Percentiles rank a stretch among this genome's conserved stretches.
Conservation (phyloP, 2,113 vertebrate species). For the Crotophaga sulcirostris region DNA sequence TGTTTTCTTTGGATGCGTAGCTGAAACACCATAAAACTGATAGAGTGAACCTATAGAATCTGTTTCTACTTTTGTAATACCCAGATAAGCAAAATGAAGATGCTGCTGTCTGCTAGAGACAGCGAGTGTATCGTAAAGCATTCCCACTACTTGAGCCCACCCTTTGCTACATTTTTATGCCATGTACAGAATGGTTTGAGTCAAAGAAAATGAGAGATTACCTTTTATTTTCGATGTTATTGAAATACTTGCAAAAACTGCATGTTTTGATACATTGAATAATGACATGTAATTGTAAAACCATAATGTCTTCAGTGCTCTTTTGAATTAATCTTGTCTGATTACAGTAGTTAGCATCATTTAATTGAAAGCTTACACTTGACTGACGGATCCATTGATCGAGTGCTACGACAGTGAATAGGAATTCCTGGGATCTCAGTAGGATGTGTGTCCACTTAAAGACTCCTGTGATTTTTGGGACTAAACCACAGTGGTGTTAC, state of each 20-base stretch:
- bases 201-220: neutral
- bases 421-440: neutral
- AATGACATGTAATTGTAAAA: constrained; percentile 54
- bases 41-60: neutral
- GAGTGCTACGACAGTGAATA: neutral
- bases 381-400: neutral
- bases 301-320: constrained; percentile 41
- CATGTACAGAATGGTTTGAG: neutral
- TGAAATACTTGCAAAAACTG: constrained; percentile 33
- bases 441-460: neutral
- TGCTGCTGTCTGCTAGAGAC: neutral
- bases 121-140: neutral
- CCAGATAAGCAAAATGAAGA: neutral
- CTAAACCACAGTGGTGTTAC: neutral
- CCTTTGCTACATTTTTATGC: neutral
- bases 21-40: neutral
- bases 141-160: neutral
- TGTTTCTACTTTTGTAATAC: neutral
- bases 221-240: neutral
- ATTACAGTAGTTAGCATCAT: constrained; percentile 22
- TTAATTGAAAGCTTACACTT: neutral
- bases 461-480: neutral
- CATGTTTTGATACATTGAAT: constrained; percentile 39
- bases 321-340: constrained; percentile 31
- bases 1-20: neutral